Conservation (phyloP, 2,113 vertebrate genomes). For the Camelus dromedarius region DNA sequence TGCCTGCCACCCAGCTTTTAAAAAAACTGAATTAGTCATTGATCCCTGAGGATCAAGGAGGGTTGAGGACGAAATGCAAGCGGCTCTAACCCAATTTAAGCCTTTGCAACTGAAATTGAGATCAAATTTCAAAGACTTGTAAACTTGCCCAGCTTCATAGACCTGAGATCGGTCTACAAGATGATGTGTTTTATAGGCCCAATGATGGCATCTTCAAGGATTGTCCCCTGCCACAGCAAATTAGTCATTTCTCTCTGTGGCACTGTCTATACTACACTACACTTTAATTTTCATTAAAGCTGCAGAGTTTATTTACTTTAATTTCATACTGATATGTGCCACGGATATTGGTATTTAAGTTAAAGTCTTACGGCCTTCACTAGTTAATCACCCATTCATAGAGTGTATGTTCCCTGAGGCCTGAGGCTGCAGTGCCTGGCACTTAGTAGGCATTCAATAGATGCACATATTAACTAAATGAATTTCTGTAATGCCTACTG, state of each 20-base stretch:
- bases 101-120: slow-evolving; percentile 57
- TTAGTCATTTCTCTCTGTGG: neutral
- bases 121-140: slow-evolving; percentile 63
- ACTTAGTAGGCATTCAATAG: neutral
- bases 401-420: neutral
- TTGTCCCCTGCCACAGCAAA: neutral
- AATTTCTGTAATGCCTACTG: neutral
- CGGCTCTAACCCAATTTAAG: neutral
- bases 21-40: slow-evolving; percentile 46
- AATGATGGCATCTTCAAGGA: neutral
- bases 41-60: slow-evolving; percentile 23
- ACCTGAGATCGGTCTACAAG: neutral
- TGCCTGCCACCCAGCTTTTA: neutral
- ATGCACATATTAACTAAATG: neutral
- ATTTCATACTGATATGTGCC: slow-evolving; percentile 20
- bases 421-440: neutral
- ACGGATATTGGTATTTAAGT: neutral
- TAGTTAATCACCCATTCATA: neutral
- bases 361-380: neutral
- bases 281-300: slow-evolving; percentile 5
- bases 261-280: neutral
- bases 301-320: neutral
- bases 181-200: neutral
- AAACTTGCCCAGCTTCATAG: neutral
- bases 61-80: neutral